These are phyloP conservation scores for Asteroscopus sphinx DNA, from an alignment of 2,888 invertebrate species.

Conservation along the genomic window DNA sequence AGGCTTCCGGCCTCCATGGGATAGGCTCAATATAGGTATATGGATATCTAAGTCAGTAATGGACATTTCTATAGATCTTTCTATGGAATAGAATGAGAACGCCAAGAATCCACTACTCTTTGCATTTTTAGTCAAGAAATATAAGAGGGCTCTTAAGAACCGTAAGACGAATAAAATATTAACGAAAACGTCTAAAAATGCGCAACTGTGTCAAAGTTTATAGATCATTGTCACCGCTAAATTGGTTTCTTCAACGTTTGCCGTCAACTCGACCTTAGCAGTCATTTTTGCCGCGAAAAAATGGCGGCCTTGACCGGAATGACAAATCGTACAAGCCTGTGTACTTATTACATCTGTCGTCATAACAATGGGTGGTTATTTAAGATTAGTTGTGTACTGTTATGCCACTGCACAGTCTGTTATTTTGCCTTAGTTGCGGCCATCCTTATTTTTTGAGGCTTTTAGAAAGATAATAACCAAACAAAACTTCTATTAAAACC, in stretches of 20 bases:
- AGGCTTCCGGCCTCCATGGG: too few species aligned
- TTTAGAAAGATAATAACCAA: too few species aligned
- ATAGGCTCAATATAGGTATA: too few species aligned
- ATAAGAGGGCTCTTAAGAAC: background rate
- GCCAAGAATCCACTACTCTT: too few species aligned
- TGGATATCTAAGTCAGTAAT: too few species aligned
- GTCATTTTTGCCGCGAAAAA: slow-evolving; percentile 40
- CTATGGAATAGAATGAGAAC: too few species aligned
- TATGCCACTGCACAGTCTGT: too few species aligned
- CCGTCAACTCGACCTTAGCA: slow-evolving; percentile 33
- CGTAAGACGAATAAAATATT: slow-evolving; percentile 13
- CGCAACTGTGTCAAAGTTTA: slow-evolving; percentile 32
- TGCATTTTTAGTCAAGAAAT: too few species aligned
- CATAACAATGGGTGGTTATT: slow-evolving; percentile 32
- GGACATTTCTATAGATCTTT: too few species aligned
- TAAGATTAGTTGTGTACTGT: slow-evolving; percentile 7
- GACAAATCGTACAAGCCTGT: slow-evolving; percentile 40
- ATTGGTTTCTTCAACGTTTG: slow-evolving; percentile 44
- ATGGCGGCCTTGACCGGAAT: slow-evolving; percentile 54
- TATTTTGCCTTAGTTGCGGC: too few species aligned
- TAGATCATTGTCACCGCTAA: slow-evolving; percentile 22
- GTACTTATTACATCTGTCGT: slow-evolving; percentile 25
- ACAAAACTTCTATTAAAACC: too few species aligned
- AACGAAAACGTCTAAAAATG: slow-evolving; percentile 19
- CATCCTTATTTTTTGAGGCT: too few species aligned